Base-by-base conservation (phyloP, 2,113 vertebrate species). In the Hydrochoerus hydrochaeris region DNA sequence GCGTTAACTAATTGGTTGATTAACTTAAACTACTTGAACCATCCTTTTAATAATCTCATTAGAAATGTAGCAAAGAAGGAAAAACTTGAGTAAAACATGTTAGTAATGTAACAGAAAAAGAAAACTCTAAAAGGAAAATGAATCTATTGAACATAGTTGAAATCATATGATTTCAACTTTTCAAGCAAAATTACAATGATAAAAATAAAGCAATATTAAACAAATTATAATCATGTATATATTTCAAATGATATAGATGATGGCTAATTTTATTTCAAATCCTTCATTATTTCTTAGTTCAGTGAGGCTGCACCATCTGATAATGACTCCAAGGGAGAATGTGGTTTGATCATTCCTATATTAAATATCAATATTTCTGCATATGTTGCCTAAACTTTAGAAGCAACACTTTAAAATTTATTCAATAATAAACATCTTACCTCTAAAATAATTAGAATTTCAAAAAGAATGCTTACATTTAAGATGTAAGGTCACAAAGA, bases 11-110 rank as follows among this genome's bases (percentile, higher is more conserved):
- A 91, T 80, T 13, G 84, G 46, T 80, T 95, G 57, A 88, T 93
- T 90, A 93, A 94, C 80, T 95, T 95, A 58, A 95, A 80, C 62
- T 88, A 90, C 77, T 92, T 88, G 71, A 94, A 90, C 28, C 57
- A 87, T 93, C 46, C 73, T 58, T 88, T 96, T 96, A 93, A 92
- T 57, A 88, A 90, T 91, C 82, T 89, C 71, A 78, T 63, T 96
- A 54, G 44, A 88, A 95, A 96, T 84, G 65, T 87, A 96, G 17
- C 16, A 87, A 7, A 91, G 46, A 28, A 90, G 13, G 54, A 91
- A 90, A 92, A 85, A 85, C 19, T 71, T 58, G 12, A 67, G 12
- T 92, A 49, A 82, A 88, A 52, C 14, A 81, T 88, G 52, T 30
- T 87, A 65, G 6, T 1, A 93, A 82, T 96, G 8, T 77, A 77